Evolutionary conservation across 2,113 vertebrate species (phyloP), one percentile per base, ranked within the genome.

Genomic region (Chinchilla lanigera): DNA sequence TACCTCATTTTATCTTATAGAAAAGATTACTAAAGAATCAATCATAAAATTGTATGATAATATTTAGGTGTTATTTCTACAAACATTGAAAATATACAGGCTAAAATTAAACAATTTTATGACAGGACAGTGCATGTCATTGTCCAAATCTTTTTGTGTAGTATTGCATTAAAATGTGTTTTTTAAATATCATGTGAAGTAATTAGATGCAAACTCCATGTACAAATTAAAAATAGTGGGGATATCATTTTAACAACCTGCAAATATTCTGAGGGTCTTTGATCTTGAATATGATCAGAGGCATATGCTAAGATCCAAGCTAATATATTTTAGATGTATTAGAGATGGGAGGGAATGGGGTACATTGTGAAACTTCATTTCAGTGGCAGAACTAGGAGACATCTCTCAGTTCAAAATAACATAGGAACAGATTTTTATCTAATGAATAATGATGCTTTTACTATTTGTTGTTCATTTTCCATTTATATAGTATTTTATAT

Each of bases 361-460:
- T 65, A 2, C 24, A 24, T 54, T 96, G 26, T 1, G 93, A 95
- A 94, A 86, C 58, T 83, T 63, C 26, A 96, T 92, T 96, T 95
- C 56, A 82, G 61, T 16, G 80, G 58, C 35, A 92, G 19, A 93
- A 50, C 22, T 58, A 50, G 61, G 24, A 88, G 12, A 81, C 28
- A 77, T 89, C 28, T 92, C 56, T 87, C 50, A 85, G 85, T 16
- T 30, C 41, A 50, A 83, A 93, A 89, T 71, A 75, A 93, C 73
- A 47, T 11, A 35, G 19, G 26, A 87, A 75, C 69, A 71, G 14
- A 84, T 81, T 90, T 44, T 87, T 44, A 96, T 75, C 47, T 93
- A 94, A 92, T 81, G 63, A 96, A 63, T 96, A 96, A 98, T 96
- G 94, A 92, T 96, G 58, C 69, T 92, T 96, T 96, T 95, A 82